Base-by-base conservation (phyloP, 2,888 invertebrate genomes). In the Hipparchia sbordonii region DNA sequence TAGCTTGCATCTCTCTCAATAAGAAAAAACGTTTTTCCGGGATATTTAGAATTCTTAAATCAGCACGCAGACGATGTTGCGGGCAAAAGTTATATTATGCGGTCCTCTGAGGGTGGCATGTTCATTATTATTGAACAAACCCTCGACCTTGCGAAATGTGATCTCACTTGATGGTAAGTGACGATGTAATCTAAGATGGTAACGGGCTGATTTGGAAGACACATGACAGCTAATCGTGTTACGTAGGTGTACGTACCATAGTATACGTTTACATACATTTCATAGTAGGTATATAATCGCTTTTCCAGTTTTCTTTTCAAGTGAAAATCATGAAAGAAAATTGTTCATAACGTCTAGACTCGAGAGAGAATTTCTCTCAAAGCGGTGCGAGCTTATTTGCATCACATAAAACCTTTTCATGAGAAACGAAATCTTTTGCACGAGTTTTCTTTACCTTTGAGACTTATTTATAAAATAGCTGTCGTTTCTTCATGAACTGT, bases 321-420 rank as follows among this genome's bases (percentile, higher is more conserved):
- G 67, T n/a, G 52, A 65, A 67, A 65, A 67, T n/a, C 13, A 9
- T 57, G 10, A 57, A 56, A 67, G 56, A n/a, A 13, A 67, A 67
- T 67, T 46, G 45, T 57, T 57, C 45, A 54, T 54, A 54, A 33
- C 13, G 39, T 52, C 54, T 2, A 13, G 48, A 48, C 48, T 48
- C 39, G 13, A 6, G 9, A 66, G n/a, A 52, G 52, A 23, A 52
- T 63, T 63, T 66, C 54, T 39, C 39, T 66, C 33, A 66, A 66
- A 54, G 12, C 6, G 54, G 52, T 54, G 23, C 33, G 12, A 52
- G 65, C 63, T 66, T 33, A 6, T 63, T 48, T 23, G 48, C 13
- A 51, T 54, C 66, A 12, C 66, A 39, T 12, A 9, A 33, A 67
- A 45, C 9, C 10, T 56, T 56, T 67, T 67, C 12, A 67, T 13